Base-by-base conservation (phyloP, 2,888 invertebrate genomes). In the Drosophila meridionalis region DNA sequence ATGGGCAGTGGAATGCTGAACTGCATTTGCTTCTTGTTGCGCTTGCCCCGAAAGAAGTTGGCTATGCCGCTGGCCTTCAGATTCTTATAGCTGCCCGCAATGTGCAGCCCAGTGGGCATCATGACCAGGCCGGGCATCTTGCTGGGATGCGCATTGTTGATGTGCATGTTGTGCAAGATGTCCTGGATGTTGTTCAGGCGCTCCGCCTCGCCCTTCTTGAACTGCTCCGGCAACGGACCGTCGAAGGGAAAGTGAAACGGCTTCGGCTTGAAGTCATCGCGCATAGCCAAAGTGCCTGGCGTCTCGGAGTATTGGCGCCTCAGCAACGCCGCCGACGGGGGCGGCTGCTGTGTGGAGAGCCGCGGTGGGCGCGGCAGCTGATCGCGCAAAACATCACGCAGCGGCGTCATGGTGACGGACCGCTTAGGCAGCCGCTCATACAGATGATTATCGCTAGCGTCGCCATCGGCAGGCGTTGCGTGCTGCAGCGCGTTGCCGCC, bases 181-280 rank as follows among this genome's bases (percentile, higher is more conserved):
- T 93, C 93, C 74, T 93, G 93, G 20, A 93, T 93, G 58, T 92
- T 93, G 59, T 93, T 91, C 5, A 66, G 60, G 11, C 76, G 76
- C 43, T 76, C 79, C 11, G 73, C 73, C 4, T 83, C 82, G 3
- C 77, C 76, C 62, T 92, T 92, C 68, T 90, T 91, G 65, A 93
- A 93, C 65, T 92, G 91, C 14, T 92, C 91, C 20, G 93, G 93
- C 64, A 86, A 14, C 0, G 92, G 91, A 0, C 93, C 93, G 3
- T 92, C 91, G 53, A 86, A 89, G 9, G 92, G 91, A 85, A 92
- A 93, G 78, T 93, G 92, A 76, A 93, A 93, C 3, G 93, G 93
- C 63, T 92, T 91, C 4, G 93, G 93, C 28, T 88, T 87, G 28
- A 81, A 78, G 2, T 91, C 90, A 20, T 91, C 85, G 12, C 90